phyloP scores from a whole-genome alignment of 2,113 vertebrate genomes.

The Oncorhynchus clarkii region DNA sequence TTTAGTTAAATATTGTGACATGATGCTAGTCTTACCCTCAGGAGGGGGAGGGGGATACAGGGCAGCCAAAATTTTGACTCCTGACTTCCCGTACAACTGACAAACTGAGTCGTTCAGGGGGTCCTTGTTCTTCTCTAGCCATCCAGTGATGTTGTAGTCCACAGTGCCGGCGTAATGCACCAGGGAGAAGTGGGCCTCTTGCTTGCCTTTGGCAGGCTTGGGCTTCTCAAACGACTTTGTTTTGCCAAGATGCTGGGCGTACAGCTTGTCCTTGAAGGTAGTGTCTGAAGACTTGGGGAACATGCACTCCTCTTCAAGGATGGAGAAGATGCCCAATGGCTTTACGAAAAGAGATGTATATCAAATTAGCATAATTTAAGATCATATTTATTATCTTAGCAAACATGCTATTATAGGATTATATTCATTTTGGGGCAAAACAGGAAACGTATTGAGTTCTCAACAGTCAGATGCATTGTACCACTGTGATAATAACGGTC shows the following conservation, averaged over 20 bases:
- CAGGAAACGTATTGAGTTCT: too few relatives aligned
- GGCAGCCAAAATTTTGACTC: constrained; percentile 71
- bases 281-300: constrained; percentile 67
- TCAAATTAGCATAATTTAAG: constrained; percentile 22
- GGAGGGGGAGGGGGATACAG: constrained; percentile 31
- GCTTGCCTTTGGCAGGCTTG: constrained; percentile 82
- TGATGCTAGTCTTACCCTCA: neutral
- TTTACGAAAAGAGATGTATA: too few relatives aligned
- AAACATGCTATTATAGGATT: too few relatives aligned
- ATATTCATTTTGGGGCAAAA: too few relatives aligned
- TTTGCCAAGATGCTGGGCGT: constrained; percentile 87
- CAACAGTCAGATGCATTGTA: neutral
- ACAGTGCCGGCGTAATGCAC: constrained; percentile 86
- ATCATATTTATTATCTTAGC: too few relatives aligned
- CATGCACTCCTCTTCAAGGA: constrained; percentile 76
- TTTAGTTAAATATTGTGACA: neutral
- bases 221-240: constrained; percentile 86
- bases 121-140: constrained; percentile 94
- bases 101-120: constrained; percentile 87
- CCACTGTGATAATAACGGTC: neutral
- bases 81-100: constrained; percentile 71
- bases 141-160: constrained; percentile 87
- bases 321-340: constrained; percentile 77
- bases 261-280: constrained; percentile 87
- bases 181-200: constrained; percentile 85